Evolutionary conservation across 2,888 invertebrate species (phyloP).

Genomic region (Lithosia quadra): DNA sequence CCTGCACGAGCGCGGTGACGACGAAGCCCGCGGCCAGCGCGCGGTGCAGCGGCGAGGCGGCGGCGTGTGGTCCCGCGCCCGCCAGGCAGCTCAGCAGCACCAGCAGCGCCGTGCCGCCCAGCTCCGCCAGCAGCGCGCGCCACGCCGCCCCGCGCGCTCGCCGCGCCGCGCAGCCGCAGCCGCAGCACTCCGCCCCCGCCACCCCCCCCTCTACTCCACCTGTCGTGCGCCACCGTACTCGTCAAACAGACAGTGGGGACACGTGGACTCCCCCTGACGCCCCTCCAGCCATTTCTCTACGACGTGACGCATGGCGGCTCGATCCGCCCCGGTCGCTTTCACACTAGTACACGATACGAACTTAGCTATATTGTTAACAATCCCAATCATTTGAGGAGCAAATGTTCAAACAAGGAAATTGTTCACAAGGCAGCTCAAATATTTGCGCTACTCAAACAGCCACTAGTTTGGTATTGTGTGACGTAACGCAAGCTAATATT

Average conservation of each 20-base stretch:
- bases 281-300: too few species aligned
- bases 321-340: too few species aligned
- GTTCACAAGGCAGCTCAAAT: neutral
- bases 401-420: neutral
- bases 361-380: too few species aligned
- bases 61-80: constrained; percentile 72
- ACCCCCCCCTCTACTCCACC: too few species aligned
- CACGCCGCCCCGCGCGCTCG: constrained; percentile 43
- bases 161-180: constrained; percentile 54
- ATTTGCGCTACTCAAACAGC: neutral
- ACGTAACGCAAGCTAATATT: neutral
- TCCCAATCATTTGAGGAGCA: neutral
- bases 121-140: constrained; percentile 85
- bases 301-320: too few species aligned
- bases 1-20: constrained; percentile 90
- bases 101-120: constrained; percentile 89
- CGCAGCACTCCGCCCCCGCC: neutral
- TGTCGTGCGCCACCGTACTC: too few species aligned
- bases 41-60: constrained; percentile 67
- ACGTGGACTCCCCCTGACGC: too few species aligned
- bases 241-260: too few species aligned
- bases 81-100: constrained; percentile 91
- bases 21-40: constrained; percentile 89
- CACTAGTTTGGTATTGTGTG: neutral
- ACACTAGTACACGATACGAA: neutral